Evolutionary conservation across 2,888 invertebrate genomes (phyloP).

Genomic region (Thalpophila matura): DNA sequence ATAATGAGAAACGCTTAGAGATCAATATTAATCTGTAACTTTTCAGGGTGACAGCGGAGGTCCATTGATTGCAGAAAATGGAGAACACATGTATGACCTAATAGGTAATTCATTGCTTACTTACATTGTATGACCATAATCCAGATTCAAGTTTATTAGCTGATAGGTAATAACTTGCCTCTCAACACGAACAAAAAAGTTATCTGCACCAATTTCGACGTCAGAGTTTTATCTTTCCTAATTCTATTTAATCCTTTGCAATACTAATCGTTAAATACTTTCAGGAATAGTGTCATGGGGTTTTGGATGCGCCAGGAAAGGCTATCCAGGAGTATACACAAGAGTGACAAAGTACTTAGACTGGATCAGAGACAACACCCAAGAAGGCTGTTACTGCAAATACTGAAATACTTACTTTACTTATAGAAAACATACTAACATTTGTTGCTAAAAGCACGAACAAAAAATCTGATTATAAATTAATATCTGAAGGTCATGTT

Average conservation of each 20-base stretch:
- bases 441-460: neutral
- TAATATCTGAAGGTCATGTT: neutral
- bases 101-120: constrained; percentile 92
- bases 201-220: too few relatives aligned
- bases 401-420: constrained; percentile 74
- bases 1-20: too few relatives aligned
- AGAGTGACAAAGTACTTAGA: constrained; percentile 95
- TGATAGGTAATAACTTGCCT: too few relatives aligned
- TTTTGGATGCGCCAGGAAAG: constrained; percentile 96
- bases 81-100: constrained; percentile 93
- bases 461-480: neutral
- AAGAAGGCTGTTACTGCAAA: constrained; percentile 95
- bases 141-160: too few relatives aligned
- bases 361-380: constrained; percentile 95
- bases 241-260: neutral
- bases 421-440: neutral
- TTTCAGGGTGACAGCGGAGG: constrained; percentile 95
- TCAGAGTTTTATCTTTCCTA: too few relatives aligned
- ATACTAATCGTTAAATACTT: constrained; percentile 54
- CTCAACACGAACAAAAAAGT: too few relatives aligned
- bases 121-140: too few relatives aligned
- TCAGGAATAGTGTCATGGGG: constrained; percentile 97
- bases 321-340: constrained; percentile 96
- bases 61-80: constrained; percentile 93
- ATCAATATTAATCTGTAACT: neutral